Evolutionary conservation across 2,888 invertebrate species (phyloP).

Genomic region (Lasioglossum marginatum): DNA sequence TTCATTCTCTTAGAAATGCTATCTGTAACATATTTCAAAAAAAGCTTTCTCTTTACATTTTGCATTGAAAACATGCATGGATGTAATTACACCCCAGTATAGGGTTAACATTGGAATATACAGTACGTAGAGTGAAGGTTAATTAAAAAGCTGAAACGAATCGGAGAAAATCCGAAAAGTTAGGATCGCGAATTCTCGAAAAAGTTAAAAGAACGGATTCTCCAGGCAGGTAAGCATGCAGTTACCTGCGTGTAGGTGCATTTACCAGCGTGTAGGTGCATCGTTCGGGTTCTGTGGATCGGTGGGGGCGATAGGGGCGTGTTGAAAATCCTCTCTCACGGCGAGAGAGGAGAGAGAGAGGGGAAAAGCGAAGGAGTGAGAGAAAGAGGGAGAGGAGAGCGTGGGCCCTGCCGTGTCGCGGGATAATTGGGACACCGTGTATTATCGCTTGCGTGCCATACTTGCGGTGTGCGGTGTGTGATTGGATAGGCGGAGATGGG

Average conservation of each 20-base stretch:
- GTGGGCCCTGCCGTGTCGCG: conserved; percentile 80
- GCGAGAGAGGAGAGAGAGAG: conserved; percentile 47
- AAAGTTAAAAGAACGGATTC: background rate
- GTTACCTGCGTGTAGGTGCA: background rate
- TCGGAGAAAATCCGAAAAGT: too few relatives aligned
- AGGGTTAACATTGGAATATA: too few relatives aligned
- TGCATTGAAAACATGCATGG: too few relatives aligned
- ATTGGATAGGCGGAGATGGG: conserved; percentile 85
- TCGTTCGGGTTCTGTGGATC: conserved; percentile 15
- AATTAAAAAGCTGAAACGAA: background rate
- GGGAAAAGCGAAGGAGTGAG: too few relatives aligned
- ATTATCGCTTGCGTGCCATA: conserved; percentile 84
- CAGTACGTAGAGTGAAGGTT: too few relatives aligned
- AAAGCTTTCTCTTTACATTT: too few relatives aligned
- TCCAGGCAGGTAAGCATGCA: conserved; percentile 1
- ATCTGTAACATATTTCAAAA: too few relatives aligned
- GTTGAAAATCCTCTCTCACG: conserved; percentile 81
- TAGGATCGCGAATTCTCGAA: background rate
- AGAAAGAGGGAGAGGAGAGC: conserved; percentile 21
- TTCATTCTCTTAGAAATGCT: too few relatives aligned
- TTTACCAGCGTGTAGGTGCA: conserved; percentile 4
- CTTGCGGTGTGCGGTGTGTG: conserved; percentile 81
- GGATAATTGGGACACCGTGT: conserved; percentile 84
- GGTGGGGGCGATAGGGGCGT: conserved; percentile 72
- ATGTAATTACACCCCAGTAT: too few relatives aligned